phyloP scores from a whole-genome alignment of 2,113 vertebrate species.

The Rhinolophus ferrumequinum region DNA sequence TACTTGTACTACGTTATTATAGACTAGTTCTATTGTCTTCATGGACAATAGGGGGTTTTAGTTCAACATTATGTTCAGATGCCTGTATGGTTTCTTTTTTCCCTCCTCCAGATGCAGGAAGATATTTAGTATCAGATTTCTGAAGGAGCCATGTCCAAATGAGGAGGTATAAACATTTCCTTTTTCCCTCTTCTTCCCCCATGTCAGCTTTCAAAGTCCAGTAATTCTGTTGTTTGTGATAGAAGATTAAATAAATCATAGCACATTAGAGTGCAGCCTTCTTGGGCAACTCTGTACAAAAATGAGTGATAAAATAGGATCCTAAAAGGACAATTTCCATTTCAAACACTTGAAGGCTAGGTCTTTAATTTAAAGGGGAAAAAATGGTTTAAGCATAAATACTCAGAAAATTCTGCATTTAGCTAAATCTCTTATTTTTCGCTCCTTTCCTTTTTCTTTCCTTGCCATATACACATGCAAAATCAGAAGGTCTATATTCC shows the following conservation, averaged over 20 bases:
- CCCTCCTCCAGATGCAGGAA: constrained; percentile 66
- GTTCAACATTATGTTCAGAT: constrained; percentile 68
- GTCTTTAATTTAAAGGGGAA: neutral
- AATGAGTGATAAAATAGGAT: neutral
- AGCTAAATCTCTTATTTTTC: constrained; percentile 3
- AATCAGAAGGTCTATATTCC: neutral
- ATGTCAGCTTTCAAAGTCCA: constrained; percentile 41
- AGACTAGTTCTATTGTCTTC: constrained; percentile 74
- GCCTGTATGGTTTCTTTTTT: constrained; percentile 73
- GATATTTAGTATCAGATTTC: constrained; percentile 73
- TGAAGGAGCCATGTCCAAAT: constrained; percentile 62
- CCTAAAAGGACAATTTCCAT: neutral
- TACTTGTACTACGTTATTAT: constrained; percentile 73
- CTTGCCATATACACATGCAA: neutral
- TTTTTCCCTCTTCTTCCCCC: neutral
- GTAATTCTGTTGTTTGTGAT: constrained; percentile 43
- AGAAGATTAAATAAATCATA: neutral
- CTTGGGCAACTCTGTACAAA: neutral
- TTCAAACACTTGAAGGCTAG: neutral
- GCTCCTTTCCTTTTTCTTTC: neutral
- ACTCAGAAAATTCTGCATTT: constrained; percentile 7
- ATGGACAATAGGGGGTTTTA: constrained; percentile 75
- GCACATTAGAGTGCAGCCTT: neutral
- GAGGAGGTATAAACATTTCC: constrained; percentile 57
- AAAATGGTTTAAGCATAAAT: neutral